A percentile compares a stretch with the other conserved stretches of the same genome.
phyloP scores from a whole-genome alignment of 1,140 invertebrate genomes.

The Pantala flavescens region DNA sequence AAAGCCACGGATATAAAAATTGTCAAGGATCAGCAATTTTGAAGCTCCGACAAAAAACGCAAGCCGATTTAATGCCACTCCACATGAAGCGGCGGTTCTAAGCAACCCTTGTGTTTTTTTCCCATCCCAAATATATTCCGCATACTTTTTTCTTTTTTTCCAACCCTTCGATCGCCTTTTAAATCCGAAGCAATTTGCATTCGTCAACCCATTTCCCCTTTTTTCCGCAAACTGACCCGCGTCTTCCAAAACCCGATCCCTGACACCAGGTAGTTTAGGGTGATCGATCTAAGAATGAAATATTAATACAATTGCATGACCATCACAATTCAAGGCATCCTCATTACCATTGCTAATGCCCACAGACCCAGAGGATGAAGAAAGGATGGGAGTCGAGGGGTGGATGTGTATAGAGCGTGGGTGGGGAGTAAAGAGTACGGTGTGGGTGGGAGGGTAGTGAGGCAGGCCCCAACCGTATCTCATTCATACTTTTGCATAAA shows the following conservation, averaged over 20 bases:
- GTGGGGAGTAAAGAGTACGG: not conserved
- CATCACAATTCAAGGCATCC: slow-evolving; percentile 17
- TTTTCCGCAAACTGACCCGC: not conserved
- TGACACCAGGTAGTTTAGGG: slow-evolving; percentile 11
- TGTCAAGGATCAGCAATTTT: too few species aligned
- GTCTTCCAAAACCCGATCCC: not conserved
- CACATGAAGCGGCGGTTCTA: too few species aligned
- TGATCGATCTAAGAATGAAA: slow-evolving; percentile 17
- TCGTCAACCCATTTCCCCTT: too few species aligned
- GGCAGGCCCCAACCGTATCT: slow-evolving; percentile 14
- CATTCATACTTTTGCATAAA: slow-evolving; percentile 10
- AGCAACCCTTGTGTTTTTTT: too few species aligned
- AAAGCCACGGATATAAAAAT: too few species aligned
- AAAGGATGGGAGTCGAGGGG: not conserved
- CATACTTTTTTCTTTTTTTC: too few species aligned
- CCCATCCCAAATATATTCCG: too few species aligned
- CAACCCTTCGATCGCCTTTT: too few species aligned
- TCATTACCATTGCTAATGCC: slow-evolving; percentile 19
- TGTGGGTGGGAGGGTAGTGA: not conserved
- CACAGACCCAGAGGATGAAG: not conserved
- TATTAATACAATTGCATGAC: slow-evolving; percentile 20
- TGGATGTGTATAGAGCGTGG: not conserved
- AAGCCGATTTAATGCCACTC: too few species aligned
- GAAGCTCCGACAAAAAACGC: too few species aligned
- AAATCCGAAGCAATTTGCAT: too few species aligned